Evolutionary conservation across 2,113 vertebrate species (phyloP).

Genomic region (Lipophrys pholis): DNA sequence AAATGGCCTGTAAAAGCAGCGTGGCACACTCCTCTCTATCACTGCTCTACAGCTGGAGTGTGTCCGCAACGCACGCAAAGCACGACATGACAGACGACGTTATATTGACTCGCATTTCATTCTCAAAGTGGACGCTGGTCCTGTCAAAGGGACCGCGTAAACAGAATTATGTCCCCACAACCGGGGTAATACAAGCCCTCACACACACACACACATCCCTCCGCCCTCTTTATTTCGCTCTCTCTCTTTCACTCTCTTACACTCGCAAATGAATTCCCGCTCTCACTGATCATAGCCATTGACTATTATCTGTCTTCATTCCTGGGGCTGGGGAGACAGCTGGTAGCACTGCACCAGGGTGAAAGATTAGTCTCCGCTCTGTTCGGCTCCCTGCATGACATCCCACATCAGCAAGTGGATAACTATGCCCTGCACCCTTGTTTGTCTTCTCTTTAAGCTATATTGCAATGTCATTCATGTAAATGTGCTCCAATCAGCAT

Average conservation of each 20-base stretch:
- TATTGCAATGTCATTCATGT: slow-evolving; percentile 51
- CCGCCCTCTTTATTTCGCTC: background rate
- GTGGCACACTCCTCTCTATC: slow-evolving; percentile 43
- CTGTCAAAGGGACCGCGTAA: slow-evolving; percentile 10
- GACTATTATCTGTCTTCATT: slow-evolving; percentile 63
- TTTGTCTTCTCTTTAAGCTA: slow-evolving; percentile 29
- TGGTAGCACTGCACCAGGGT: slow-evolving; percentile 41
- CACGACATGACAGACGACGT: background rate
- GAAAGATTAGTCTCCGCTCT: slow-evolving; percentile 57
- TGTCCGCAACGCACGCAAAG: slow-evolving; percentile 3
- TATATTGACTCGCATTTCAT: slow-evolving; percentile 9
- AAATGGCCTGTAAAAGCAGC: slow-evolving; percentile 65
- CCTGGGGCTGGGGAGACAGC: slow-evolving; percentile 48
- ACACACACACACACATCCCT: background rate
- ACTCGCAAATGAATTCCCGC: slow-evolving; percentile 57
- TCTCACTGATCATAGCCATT: slow-evolving; percentile 58
- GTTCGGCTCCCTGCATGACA: slow-evolving; percentile 43
- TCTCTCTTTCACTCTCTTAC: slow-evolving; percentile 9
- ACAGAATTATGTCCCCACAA: slow-evolving; percentile 19
- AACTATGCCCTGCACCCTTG: slow-evolving; percentile 49
- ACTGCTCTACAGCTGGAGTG: slow-evolving; percentile 47
- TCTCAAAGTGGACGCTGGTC: slow-evolving; percentile 14
- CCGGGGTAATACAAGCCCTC: background rate
- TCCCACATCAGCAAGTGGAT: slow-evolving; percentile 59
- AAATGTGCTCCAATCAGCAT: slow-evolving; percentile 43